Percentiles rank a stretch among this genome's conserved stretches.
Conservation (phyloP, 30 jellyfish, hydroid and myxozoan genomes). For the Rhopilema esculentum region DNA sequence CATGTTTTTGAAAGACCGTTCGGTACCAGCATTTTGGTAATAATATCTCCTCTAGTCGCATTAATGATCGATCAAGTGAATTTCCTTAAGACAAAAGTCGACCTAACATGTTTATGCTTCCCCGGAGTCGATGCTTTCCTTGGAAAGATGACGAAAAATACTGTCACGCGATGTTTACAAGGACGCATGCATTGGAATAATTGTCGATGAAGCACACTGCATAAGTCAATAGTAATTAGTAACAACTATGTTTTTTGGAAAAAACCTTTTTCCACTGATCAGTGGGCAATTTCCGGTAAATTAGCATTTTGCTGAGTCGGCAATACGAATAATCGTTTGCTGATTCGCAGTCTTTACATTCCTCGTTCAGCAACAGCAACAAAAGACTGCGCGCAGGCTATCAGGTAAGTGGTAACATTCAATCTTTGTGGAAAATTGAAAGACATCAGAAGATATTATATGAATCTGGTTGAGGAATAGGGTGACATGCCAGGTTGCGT, state of each 20-base stretch:
- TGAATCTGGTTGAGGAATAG: too few relatives aligned
- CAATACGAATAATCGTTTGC: too few relatives aligned
- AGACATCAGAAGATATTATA: too few relatives aligned
- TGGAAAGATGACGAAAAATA: slow-evolving; percentile 44
- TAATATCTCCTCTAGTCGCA: slow-evolving; percentile 49
- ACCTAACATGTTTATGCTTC: slow-evolving; percentile 46
- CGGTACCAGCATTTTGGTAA: slow-evolving; percentile 50
- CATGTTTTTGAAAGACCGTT: slow-evolving; percentile 35
- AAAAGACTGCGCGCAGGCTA: too few relatives aligned
- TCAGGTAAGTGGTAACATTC: too few relatives aligned
- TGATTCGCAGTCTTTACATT: too few relatives aligned
- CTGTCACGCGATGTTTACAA: slow-evolving; percentile 39
- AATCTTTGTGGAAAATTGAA: too few relatives aligned
- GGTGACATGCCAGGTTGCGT: too few relatives aligned
- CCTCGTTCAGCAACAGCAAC: too few relatives aligned
- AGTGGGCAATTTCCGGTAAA: too few relatives aligned
- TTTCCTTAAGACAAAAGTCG: slow-evolving; percentile 40
- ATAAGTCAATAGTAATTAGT: slow-evolving; percentile 52
- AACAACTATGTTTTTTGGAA: slow-evolving; percentile 5
- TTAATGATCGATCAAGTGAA: slow-evolving; percentile 46
- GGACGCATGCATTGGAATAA: slow-evolving; percentile 45
- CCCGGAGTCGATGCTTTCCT: slow-evolving; percentile 56
- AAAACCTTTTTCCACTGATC: background rate
- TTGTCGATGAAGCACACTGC: slow-evolving; percentile 60
- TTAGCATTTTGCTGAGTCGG: too few relatives aligned